Percentiles rank a stretch among this genome's conserved stretches.
Evolutionary conservation across 2,888 invertebrate species (phyloP).

Genomic region (Poecilus cupreus): DNA sequence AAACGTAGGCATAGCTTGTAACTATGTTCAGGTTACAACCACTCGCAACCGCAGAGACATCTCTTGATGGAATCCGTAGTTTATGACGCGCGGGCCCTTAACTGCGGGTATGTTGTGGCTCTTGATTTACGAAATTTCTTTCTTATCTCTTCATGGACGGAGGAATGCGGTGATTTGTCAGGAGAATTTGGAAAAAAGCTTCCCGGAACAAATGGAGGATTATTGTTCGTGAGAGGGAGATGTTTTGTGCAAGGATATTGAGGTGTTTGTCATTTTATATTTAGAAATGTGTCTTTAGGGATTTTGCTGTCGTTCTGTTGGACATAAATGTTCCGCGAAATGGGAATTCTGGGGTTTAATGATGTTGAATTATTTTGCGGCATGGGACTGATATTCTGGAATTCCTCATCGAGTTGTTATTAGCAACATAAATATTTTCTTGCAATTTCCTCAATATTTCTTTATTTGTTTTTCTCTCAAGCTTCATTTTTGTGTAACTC

Average conservation of each 20-base stretch:
- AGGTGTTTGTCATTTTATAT: conserved; percentile 55
- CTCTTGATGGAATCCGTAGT: conserved; percentile 48
- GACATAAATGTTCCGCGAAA: conserved; percentile 22
- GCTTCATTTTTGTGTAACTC: no score
- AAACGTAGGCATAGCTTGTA: neutral
- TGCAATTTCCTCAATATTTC: neutral
- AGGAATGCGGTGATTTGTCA: conserved; percentile 47
- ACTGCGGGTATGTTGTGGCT: conserved; percentile 30
- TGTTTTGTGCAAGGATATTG: conserved; percentile 44
- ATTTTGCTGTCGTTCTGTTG: neutral
- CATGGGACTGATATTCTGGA: neutral
- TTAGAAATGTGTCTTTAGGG: conserved; percentile 49
- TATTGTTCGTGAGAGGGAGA: conserved; percentile 23
- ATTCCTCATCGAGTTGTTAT: neutral
- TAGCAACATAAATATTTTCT: neutral
- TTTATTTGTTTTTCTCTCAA: no score
- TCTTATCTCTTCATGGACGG: conserved; percentile 54
- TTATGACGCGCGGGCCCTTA: conserved; percentile 41
- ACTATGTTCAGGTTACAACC: conserved; percentile 14
- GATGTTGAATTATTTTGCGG: neutral
- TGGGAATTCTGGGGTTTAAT: neutral
- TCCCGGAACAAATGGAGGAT: conserved; percentile 52
- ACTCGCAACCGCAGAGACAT: conserved; percentile 4
- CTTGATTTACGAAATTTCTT: conserved; percentile 56
- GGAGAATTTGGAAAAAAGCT: conserved; percentile 49